Evolutionary conservation across 2,797 vertebrate genomes (phyloP).

Genomic region (Emys orbicularis): DNA sequence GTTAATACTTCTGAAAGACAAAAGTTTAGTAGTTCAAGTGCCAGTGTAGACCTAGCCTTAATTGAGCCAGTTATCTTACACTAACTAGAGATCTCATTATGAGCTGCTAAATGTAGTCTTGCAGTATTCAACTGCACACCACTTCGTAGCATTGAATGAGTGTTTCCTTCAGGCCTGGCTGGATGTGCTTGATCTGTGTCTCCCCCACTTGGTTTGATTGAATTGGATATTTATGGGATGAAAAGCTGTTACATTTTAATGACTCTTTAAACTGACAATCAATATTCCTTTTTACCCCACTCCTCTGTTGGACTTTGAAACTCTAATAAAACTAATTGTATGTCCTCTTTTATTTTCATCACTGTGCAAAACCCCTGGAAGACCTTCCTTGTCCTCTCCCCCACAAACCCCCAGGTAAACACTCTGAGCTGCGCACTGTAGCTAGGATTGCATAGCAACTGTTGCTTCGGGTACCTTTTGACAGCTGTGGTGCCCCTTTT

Average conservation of each 20-base stretch:
- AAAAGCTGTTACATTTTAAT: not conserved
- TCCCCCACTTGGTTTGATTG: not conserved
- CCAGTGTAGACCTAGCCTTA: too few relatives aligned
- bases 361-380: not conserved
- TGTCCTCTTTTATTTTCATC: not conserved
- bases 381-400: not conserved
- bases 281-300: not conserved
- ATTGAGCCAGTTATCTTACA: not conserved
- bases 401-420: rapidly evolving
- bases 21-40: too few relatives aligned
- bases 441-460: not conserved
- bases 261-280: not conserved
- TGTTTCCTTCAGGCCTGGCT: not conserved
- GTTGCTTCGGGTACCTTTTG: not conserved
- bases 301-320: not conserved
- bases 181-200: not conserved
- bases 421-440: not conserved
- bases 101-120: not conserved
- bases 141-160: not conserved
- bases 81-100: not conserved
- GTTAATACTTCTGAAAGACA: too few relatives aligned
- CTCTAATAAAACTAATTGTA: constrained; percentile 7
- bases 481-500: not conserved
- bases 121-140: not conserved
- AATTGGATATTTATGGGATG: not conserved